Evolutionary conservation across 2,113 vertebrate species (phyloP).

Genomic region (Centrocercus urophasianus): DNA sequence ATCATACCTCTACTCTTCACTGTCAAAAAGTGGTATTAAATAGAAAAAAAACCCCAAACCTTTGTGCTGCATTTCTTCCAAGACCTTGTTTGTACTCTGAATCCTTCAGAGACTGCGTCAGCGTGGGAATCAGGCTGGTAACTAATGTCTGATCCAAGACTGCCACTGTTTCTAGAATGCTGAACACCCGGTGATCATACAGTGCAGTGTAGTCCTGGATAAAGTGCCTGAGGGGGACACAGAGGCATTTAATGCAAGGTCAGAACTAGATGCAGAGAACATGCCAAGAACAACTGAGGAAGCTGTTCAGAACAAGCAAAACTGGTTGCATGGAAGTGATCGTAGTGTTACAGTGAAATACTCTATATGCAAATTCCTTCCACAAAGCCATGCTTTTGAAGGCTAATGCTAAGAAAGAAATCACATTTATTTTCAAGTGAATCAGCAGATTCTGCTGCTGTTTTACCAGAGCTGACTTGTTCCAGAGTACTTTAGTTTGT

Average conservation of each 20-base stretch:
- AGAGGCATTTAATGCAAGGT: slow-evolving; percentile 13
- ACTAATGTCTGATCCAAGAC: slow-evolving; percentile 82
- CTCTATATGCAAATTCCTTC: neutral
- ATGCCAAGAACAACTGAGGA: neutral
- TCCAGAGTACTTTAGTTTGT: neutral
- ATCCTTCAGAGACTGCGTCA: slow-evolving; percentile 87
- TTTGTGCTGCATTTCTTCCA: slow-evolving; percentile 87
- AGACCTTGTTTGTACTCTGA: slow-evolving; percentile 90
- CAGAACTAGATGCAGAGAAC: slow-evolving; percentile 16
- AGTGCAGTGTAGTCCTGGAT: slow-evolving; percentile 86
- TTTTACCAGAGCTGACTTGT: neutral
- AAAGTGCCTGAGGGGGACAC: slow-evolving; percentile 84
- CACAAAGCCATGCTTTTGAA: neutral
- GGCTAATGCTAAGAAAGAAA: neutral
- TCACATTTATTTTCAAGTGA: neutral
- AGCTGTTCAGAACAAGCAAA: slow-evolving; percentile 12
- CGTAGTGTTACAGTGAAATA: neutral
- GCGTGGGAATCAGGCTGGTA: slow-evolving; percentile 83
- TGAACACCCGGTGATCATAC: slow-evolving; percentile 88
- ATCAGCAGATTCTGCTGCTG: neutral
- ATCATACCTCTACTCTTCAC: neutral
- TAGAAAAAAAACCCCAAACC: slow-evolving; percentile 76
- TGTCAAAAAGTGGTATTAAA: neutral
- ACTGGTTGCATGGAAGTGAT: neutral
- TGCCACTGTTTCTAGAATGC: slow-evolving; percentile 86